Conservation (phyloP, 2,888 invertebrate genomes). For the Ditylenchus weischeri region DNA sequence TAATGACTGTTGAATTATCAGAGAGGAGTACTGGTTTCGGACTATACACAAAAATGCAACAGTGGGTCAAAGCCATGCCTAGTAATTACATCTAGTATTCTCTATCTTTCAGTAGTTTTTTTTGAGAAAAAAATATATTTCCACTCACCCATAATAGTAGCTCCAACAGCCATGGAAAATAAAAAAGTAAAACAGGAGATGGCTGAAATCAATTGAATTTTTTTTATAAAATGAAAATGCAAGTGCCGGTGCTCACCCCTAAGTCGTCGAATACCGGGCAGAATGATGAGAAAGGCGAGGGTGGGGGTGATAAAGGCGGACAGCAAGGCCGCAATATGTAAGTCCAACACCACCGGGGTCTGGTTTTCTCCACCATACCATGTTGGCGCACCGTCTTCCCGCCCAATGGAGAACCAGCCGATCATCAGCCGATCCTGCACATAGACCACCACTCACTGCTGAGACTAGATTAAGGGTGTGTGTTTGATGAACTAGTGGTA, state of each 20-base stretch:
- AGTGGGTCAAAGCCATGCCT: too few relatives aligned
- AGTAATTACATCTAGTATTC: too few relatives aligned
- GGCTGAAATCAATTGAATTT: not conserved
- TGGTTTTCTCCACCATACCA: constrained; percentile 77
- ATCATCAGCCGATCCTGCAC: constrained; percentile 47
- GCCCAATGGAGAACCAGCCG: constrained; percentile 96
- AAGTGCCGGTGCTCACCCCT: constrained; percentile 42
- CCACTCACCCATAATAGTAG: constrained; percentile 70
- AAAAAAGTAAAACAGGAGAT: constrained; percentile 45
- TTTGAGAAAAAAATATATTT: too few relatives aligned
- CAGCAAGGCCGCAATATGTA: constrained; percentile 78
- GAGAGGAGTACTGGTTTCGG: too few relatives aligned
- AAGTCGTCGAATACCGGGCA: constrained; percentile 72
- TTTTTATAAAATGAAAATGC: constrained; percentile 3
- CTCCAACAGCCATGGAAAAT: constrained; percentile 81
- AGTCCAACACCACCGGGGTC: constrained; percentile 90
- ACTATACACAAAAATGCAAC: too few relatives aligned
- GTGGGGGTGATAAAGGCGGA: constrained; percentile 85
- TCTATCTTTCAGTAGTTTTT: too few relatives aligned
- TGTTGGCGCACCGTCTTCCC: constrained; percentile 92
- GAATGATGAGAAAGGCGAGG: constrained; percentile 87
- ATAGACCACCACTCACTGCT: too few relatives aligned
- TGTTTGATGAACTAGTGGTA: too few relatives aligned
- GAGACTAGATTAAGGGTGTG: too few relatives aligned
- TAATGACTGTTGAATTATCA: too few relatives aligned